phyloP scores from a whole-genome alignment of 2,113 vertebrate genomes.

The Gasterosteus aculeatus region DNA sequence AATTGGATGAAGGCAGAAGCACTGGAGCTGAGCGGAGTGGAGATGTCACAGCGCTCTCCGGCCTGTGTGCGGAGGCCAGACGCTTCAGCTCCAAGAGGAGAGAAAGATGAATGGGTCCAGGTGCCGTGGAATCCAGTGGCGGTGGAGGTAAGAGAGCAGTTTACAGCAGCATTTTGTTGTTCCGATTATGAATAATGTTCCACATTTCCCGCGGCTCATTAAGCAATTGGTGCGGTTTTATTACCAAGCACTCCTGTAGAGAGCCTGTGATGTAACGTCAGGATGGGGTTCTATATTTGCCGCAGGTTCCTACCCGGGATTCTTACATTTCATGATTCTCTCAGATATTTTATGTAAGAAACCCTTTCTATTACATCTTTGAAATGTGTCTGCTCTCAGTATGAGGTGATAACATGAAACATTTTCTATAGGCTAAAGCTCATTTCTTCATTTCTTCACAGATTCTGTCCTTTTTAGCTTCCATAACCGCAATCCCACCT shows the following conservation, averaged over 20 bases:
- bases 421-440: conserved; percentile 1
- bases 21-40: conserved; percentile 56
- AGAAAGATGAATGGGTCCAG: conserved; percentile 44
- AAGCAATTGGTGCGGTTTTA: conserved; percentile 10
- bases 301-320: background rate
- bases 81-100: conserved; percentile 50
- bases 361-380: background rate
- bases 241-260: conserved; percentile 1
- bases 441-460: background rate
- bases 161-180: conserved; percentile 9
- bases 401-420: background rate
- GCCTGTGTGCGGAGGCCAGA: conserved; percentile 61
- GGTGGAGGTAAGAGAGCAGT: background rate
- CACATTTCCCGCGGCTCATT: conserved; percentile 12
- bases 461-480: background rate
- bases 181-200: conserved; percentile 26
- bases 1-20: conserved; percentile 69
- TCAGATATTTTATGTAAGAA: conserved; percentile 7
- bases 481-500: background rate
- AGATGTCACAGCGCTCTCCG: conserved; percentile 60
- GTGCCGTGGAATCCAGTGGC: conserved; percentile 25
- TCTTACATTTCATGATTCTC: conserved; percentile 13
- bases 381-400: conserved; percentile 2
- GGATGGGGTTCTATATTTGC: conserved; percentile 24
- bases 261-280: conserved; percentile 15